phyloP scores from a whole-genome alignment of 2,797 vertebrate species.

The Rhodeus uyekii region DNA sequence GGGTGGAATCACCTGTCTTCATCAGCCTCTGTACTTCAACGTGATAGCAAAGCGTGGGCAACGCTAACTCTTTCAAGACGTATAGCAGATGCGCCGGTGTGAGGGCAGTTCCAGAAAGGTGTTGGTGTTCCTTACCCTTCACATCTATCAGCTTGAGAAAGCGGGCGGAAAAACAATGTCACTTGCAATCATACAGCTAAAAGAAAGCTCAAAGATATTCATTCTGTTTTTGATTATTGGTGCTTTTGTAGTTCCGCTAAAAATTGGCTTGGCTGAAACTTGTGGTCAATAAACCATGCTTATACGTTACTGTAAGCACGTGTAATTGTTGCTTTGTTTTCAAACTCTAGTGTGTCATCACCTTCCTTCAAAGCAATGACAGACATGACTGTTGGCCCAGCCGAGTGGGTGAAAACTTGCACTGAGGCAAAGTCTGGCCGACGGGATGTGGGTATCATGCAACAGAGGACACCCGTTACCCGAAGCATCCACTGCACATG shows the following conservation, averaged over 20 bases:
- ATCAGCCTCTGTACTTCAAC: constrained; percentile 18
- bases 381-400: constrained; percentile 14
- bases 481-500: constrained; percentile 57
- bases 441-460: constrained; percentile 42
- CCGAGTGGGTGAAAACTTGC: background rate
- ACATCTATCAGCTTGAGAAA: constrained; percentile 65
- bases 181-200: constrained; percentile 16
- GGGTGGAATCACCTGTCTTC: constrained; percentile 63
- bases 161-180: constrained; percentile 54
- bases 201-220: background rate
- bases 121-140: constrained; percentile 59
- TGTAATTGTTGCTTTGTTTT: constrained; percentile 18
- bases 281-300: constrained; percentile 1
- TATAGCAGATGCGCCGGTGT: constrained; percentile 45
- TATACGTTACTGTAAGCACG: background rate
- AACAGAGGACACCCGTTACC: constrained; percentile 68
- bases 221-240: background rate
- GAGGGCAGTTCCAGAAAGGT: constrained; percentile 53
- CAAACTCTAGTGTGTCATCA: constrained; percentile 5
- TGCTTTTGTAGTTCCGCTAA: background rate
- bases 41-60: constrained; percentile 23
- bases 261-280: background rate
- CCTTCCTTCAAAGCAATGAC: constrained; percentile 63
- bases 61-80: constrained; percentile 44
- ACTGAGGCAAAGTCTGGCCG: constrained; percentile 26